Evolutionary conservation across 2,888 invertebrate species (phyloP).

Genomic region (Malthinus flaveolus): DNA sequence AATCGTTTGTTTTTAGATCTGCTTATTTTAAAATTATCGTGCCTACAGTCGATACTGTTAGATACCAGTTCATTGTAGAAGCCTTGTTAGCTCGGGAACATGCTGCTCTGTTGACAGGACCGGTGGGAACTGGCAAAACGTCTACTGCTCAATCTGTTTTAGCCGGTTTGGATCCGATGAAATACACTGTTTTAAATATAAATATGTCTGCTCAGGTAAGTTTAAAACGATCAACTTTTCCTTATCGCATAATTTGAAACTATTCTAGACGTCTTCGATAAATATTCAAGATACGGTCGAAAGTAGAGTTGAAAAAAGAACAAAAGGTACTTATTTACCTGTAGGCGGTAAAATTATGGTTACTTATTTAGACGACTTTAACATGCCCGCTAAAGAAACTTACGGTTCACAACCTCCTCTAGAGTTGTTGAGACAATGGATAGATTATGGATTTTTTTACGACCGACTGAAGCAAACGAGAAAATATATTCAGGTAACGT

Average conservation of each 20-base stretch:
- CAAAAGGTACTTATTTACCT: conserved; percentile 82
- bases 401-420: conserved; percentile 90
- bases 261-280: conserved; percentile 71
- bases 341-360: conserved; percentile 82
- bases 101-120: conserved; percentile 79
- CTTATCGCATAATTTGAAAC: neutral
- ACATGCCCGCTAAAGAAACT: conserved; percentile 88
- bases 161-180: conserved; percentile 59
- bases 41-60: conserved; percentile 86
- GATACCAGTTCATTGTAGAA: conserved; percentile 75
- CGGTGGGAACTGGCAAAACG: conserved; percentile 88
- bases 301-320: conserved; percentile 83
- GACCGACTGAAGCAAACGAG: conserved; percentile 77
- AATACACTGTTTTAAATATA: conserved; percentile 70
- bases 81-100: conserved; percentile 65
- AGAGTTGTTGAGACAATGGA: conserved; percentile 82
- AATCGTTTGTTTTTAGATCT: conserved; percentile 58
- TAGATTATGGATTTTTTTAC: conserved; percentile 91
- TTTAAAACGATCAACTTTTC: neutral
- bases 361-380: conserved; percentile 88
- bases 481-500: conserved; percentile 70
- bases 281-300: conserved; percentile 86
- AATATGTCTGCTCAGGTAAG: conserved; percentile 83
- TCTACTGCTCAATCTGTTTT: conserved; percentile 75
- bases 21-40: conserved; percentile 85